Evolutionary conservation across 2,797 vertebrate genomes (phyloP), one percentile per base, ranked within the genome.

Genomic region (Hephaestus fuliginosus): DNA sequence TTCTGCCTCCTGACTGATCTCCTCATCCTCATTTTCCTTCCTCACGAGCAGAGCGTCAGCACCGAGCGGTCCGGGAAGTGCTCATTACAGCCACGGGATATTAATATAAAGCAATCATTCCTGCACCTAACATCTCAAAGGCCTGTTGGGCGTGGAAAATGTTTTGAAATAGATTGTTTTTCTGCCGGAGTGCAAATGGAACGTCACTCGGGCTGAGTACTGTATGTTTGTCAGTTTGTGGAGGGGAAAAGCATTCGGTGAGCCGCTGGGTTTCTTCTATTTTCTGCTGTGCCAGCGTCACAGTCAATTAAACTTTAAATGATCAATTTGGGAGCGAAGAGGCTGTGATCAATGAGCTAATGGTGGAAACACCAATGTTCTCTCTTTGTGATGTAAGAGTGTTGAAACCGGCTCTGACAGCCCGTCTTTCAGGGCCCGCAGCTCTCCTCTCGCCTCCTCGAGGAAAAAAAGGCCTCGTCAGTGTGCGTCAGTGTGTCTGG

Each of bases 221-320:
- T 70, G 68, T 56, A 53, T 56, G 79, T 77, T 81, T 76, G 78
- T 76, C 48, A 72, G 67, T 84, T 84, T 83, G 77, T 44, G 55
- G 51, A 69, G 58, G 13, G 13, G 39, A 39, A 76, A 79, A 48
- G 43, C 36, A n/a, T 76, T 76, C 58, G 55, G 55, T 65, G 0
- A 58, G 55, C 70, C 46, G 43, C 70, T 74, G 74, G 55, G 70
- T 70, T 80, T 70, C 65, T 58, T 82, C 82, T 88, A 61, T 85
- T 92, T 88, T 88, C 67, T 84, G 81, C 88, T 58, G 85, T 1
- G 49, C 63, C 48, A 13, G 70, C 87, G 78, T 88, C 88, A 83
- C n/a, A 78, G 68, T 80, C 89, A 88, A 82, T 87, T 91, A 84
- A 89, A 86, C 84, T 89, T 88, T 90, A 86, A 91, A 86, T 85